Percentiles rank a stretch among this genome's conserved stretches.
These are phyloP conservation scores for Euphydryas editha DNA, from an alignment of 2,888 invertebrate species.

Conservation along the genomic window DNA sequence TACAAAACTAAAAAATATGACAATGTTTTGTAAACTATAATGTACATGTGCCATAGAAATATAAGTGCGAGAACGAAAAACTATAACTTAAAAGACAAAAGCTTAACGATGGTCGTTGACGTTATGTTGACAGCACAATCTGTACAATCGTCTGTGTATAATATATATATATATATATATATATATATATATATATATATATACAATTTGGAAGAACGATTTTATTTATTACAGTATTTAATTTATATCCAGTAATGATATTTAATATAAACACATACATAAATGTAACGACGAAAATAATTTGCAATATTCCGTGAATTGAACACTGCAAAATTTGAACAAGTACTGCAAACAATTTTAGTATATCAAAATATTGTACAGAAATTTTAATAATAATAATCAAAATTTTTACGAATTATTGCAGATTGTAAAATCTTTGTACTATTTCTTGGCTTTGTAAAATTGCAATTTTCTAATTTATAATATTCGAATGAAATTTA, in stretches of 20 bases:
- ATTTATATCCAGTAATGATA: background rate
- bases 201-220: slow-evolving; percentile 33
- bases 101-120: slow-evolving; percentile 15
- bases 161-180: no score
- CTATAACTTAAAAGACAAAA: slow-evolving; percentile 10
- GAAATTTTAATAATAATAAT: background rate
- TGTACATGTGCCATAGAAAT: background rate
- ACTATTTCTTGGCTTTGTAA: background rate
- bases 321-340: background rate
- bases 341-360: background rate
- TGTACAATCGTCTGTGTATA: slow-evolving; percentile 5
- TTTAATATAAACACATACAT: background rate
- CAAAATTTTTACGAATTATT: background rate
- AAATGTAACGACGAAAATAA: background rate
- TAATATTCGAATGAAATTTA: background rate
- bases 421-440: background rate
- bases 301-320: background rate
- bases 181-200: no score
- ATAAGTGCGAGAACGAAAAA: slow-evolving; percentile 17
- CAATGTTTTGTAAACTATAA: background rate
- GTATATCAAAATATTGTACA: background rate
- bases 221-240: background rate
- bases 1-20: background rate
- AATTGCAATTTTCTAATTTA: no score
- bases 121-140: slow-evolving; percentile 8